Percentiles rank a stretch among this genome's conserved stretches.
These are phyloP conservation scores for Syngnathus typhle DNA, from an alignment of 2,113 vertebrate genomes.

Conservation along the genomic window DNA sequence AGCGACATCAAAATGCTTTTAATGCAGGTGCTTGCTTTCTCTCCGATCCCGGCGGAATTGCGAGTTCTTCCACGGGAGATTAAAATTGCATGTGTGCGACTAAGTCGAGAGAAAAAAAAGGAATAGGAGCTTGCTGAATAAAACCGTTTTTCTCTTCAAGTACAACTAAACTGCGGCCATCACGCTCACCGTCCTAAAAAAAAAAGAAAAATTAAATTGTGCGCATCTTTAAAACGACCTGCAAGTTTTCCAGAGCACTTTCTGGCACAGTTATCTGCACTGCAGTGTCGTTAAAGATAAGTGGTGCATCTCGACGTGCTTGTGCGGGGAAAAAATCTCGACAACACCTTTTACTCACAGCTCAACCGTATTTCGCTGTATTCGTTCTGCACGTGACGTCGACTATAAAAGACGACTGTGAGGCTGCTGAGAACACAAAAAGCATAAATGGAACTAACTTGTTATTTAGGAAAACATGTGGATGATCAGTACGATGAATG, in stretches of 20 bases:
- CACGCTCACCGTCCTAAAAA: neutral
- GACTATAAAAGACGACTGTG: neutral
- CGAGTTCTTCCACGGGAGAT: constrained; percentile 1
- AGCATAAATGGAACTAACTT: neutral
- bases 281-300: constrained; percentile 16
- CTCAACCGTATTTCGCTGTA: neutral
- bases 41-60: constrained; percentile 5
- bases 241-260: neutral
- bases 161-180: neutral
- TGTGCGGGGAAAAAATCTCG: constrained; percentile 7
- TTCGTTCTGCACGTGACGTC: neutral
- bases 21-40: constrained; percentile 1
- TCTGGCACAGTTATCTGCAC: constrained; percentile 3
- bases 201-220: neutral
- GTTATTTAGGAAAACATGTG: neutral
- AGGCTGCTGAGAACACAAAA: too few relatives aligned
- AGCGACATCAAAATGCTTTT: constrained; percentile 12
- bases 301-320: constrained; percentile 16
- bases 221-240: neutral
- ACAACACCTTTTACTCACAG: constrained; percentile 10
- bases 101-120: neutral
- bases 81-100: constrained; percentile 4
- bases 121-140: neutral
- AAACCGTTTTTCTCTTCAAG: neutral
- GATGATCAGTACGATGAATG: neutral